These are phyloP conservation scores for Arvicanthis niloticus DNA, from an alignment of 2,113 vertebrate species.

Conservation along the genomic window DNA sequence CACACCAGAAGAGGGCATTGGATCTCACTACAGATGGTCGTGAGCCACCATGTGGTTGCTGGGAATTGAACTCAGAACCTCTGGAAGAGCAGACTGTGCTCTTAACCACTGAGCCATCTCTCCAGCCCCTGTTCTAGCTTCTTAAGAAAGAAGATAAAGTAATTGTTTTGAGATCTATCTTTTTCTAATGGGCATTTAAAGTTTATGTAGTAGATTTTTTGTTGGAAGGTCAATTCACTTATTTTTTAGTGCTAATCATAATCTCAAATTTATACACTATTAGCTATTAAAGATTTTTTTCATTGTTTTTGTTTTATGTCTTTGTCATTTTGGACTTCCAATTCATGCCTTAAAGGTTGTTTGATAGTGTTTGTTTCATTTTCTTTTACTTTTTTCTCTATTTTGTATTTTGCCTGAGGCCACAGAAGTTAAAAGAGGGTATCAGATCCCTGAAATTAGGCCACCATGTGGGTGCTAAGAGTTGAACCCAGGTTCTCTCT, in stretches of 20 bases:
- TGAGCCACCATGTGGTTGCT: no score
- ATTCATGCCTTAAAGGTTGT: background rate
- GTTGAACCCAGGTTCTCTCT: background rate
- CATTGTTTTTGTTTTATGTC: background rate
- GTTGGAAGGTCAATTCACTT: background rate
- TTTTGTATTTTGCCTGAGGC: background rate
- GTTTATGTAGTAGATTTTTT: background rate
- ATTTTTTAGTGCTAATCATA: background rate
- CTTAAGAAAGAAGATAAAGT: background rate
- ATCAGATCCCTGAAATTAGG: background rate
- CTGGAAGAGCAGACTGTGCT: no score
- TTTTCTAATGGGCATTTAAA: conserved; percentile 3
- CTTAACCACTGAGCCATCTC: no score
- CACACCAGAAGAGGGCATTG: no score
- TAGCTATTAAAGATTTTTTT: background rate
- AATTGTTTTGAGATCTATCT: background rate
- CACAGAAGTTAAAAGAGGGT: background rate
- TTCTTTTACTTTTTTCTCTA: background rate
- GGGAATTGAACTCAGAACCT: no score
- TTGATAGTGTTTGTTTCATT: background rate
- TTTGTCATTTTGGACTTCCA: background rate
- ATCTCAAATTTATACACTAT: background rate
- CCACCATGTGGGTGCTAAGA: background rate
- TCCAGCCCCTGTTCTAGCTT: background rate
- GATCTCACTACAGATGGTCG: no score